Evolutionary conservation across 2,888 invertebrate species (phyloP), one percentile per base, ranked within the genome.

Genomic region (Ophion obscuratus): DNA sequence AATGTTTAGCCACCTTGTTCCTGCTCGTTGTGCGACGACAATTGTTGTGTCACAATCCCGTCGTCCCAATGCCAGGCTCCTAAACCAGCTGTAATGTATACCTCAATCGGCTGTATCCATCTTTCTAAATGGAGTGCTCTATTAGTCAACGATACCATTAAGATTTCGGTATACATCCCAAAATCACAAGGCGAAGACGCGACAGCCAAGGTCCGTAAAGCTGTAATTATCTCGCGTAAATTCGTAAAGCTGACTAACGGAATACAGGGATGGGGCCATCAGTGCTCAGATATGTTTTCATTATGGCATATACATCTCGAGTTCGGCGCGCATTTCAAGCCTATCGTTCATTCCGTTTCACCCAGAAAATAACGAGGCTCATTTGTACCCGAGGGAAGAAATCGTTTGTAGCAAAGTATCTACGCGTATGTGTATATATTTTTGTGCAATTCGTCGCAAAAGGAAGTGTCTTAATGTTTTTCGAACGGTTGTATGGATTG

Each of bases 1-100:
- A 62, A 66, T 78, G 75, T 71, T 57, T 31, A 20, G 77, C 62
- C 57, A 75, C 31, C 47, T 81, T 75, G 79, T 82, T 82, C 53
- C 59, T 76, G 68, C 68, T 81, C 57, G 57, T 44, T 68, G 62
- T 74, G 44, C 59, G 31, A 73, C 20, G 57, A 70, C 27, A 61
- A 11, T 57, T 9, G n/a, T 62, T 62, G 14, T 27, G 67, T 64
- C 17, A 57, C 66, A 24, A 66, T 64, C 7, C 68, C 40, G 24
- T 36, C 14, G 40, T 10, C 24, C 24, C 9, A 47, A 53, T 53
- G 53, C 17, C 53, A 53, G 17, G 17, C 14, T 53, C 4, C 53
- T 53, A 5, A 53, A 53, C 17, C 53, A 17, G 53, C 5, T 53
- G 53, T 14, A 53, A 53, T 17, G 14, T 17, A 14, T 40, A 40